A percentile compares a stretch with the other conserved stretches of the same genome.
These are phyloP conservation scores for Gryllus longicercus DNA, from an alignment of 2,888 invertebrate species.

Conservation along the genomic window DNA sequence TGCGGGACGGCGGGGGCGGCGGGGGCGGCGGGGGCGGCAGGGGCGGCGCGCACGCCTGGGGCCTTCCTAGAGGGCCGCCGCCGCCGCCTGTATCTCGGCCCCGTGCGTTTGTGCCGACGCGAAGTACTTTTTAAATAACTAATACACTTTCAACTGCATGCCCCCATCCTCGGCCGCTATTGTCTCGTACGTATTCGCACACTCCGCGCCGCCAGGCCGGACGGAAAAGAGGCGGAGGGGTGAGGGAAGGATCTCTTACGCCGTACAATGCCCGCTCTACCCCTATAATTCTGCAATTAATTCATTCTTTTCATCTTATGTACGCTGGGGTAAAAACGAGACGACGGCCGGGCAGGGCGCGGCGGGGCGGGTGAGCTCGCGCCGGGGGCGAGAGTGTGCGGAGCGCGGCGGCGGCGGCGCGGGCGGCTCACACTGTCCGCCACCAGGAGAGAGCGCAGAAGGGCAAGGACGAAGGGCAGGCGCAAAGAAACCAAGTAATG, in stretches of 20 bases:
- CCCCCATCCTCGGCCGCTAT: not conserved
- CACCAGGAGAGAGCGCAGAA: not conserved
- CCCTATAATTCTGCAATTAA: conserved; percentile 17
- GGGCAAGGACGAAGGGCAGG: not conserved
- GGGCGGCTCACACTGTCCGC: not conserved
- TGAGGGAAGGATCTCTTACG: not conserved
- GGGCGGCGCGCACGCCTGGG: too few species aligned
- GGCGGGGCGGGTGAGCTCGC: not conserved
- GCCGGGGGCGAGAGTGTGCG: not conserved
- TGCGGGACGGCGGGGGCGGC: too few species aligned
- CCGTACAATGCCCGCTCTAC: not conserved
- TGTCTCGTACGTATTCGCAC: not conserved
- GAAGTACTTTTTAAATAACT: conserved; percentile 17
- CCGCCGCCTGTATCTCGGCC: not conserved
- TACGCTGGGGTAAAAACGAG: not conserved
- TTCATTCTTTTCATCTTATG: conserved; percentile 10
- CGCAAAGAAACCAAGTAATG: too few species aligned
- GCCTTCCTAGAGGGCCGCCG: too few species aligned
- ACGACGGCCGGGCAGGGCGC: not conserved
- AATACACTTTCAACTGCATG: conserved; percentile 5
- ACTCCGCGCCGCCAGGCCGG: not conserved
- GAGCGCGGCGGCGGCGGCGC: not conserved
- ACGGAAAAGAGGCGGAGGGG: not conserved
- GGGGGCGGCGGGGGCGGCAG: too few species aligned
- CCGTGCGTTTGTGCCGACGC: not conserved